Evolutionary conservation across 37 sponge, comb jelly and placozoan species (phyloP).

Genomic region (Dysidea cf. avara): DNA sequence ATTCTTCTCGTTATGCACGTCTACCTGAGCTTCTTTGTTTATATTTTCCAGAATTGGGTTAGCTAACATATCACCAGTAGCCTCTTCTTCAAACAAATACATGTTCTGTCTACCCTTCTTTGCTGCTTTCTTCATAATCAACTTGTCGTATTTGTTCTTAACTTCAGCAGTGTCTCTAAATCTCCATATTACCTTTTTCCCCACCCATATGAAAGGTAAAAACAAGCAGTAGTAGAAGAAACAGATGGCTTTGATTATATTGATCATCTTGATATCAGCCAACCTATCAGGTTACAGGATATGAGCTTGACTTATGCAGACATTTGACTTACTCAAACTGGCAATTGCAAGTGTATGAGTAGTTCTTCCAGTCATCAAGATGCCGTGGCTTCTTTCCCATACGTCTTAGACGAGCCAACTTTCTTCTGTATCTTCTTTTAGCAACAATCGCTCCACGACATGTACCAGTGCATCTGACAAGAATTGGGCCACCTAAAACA

Average conservation of each 20-base stretch:
- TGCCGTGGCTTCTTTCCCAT: slow-evolving; percentile 51
- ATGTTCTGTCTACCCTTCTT: slow-evolving; percentile 45
- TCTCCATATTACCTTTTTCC: slow-evolving; percentile 50
- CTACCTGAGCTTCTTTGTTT: too few relatives aligned
- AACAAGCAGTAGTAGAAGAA: slow-evolving; percentile 81
- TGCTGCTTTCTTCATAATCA: slow-evolving; percentile 43
- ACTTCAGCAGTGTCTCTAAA: slow-evolving; percentile 45
- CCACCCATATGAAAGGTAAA: slow-evolving; percentile 67
- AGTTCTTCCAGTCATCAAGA: slow-evolving; percentile 79
- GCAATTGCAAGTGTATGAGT: slow-evolving; percentile 69
- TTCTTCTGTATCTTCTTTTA: slow-evolving; percentile 52
- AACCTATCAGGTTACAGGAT: slow-evolving; percentile 38
- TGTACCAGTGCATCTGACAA: slow-evolving; percentile 65
- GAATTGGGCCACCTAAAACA: slow-evolving; percentile 50
- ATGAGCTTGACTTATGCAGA: not conserved
- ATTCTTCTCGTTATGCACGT: too few relatives aligned
- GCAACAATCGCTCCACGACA: slow-evolving; percentile 77
- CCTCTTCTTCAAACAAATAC: slow-evolving; percentile 15
- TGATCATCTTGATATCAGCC: slow-evolving; percentile 51
- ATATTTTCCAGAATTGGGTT: too few relatives aligned
- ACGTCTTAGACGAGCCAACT: slow-evolving; percentile 29
- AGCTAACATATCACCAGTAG: not conserved
- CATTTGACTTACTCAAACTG: slow-evolving; percentile 57
- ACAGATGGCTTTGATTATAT: slow-evolving; percentile 51
- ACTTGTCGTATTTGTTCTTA: slow-evolving; percentile 35